Evolutionary conservation across 1,140 invertebrate genomes (phyloP), one percentile per base, ranked within the genome.

Genomic region (Drosophila kepulauana): DNA sequence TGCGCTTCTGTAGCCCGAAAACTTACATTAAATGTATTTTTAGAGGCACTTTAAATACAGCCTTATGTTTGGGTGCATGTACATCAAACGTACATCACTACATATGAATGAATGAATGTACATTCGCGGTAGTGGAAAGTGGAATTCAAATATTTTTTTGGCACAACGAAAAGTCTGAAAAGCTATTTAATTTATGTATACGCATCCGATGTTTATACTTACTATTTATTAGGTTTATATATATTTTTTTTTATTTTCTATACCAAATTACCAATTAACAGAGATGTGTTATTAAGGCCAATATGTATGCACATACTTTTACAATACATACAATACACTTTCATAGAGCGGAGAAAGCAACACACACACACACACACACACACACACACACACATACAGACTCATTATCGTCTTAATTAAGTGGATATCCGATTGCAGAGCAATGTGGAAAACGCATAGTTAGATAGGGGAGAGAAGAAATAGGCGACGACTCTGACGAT

Each of bases 221-320:
- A 71, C 13, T 16, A 70, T 71, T 64, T 45, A 13, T 62, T 59
- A 57, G 41, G 54, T 57, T 57, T 56, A 56, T 20, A 25, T 25
- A 4, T 25, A 25, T 51, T 61, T 63, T 76, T 84, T 52, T 30
- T 30, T 13, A 51, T 80, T 81, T 80, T 81, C 75, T 69, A 87
- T 87, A 89, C 84, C 84, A 87, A 87, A 87, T 80, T 87, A 41
- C 33, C 10, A 56, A n/a, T 38, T 73, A 28, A 73, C 49, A 13
- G 49, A 54, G 35, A 45, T 33, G 45, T 67, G 38, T 52, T 16
- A 54, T 33, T 5, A n/a, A 49, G 33, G 33, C n/a, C 11, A 13
- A 52, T 52, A 30, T 52, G 20, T 78, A 79, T 62, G 41, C 51
- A 77, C 30, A 68, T 43, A 57, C 11, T 56, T 33, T 48, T 59